Evolutionary conservation across 2,888 invertebrate genomes (phyloP).

Genomic region (Xestia rhomboidea): DNA sequence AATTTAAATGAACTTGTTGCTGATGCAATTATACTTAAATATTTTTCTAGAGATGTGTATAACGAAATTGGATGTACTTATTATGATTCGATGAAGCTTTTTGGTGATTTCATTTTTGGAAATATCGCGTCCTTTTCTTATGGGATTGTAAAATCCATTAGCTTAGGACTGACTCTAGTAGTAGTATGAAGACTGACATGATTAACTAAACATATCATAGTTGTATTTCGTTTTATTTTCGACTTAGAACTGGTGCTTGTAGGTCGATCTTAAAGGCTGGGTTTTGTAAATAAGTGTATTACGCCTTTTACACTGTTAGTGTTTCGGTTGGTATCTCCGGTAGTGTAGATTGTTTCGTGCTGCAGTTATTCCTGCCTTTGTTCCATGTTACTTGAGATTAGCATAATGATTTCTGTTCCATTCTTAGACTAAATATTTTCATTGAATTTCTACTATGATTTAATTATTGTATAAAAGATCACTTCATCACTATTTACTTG

Average conservation of each 20-base stretch:
- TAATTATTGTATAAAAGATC: conserved; percentile 25
- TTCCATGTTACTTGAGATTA: not conserved
- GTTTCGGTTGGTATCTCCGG: conserved; percentile 72
- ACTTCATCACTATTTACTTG: not conserved
- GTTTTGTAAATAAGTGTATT: conserved; percentile 89
- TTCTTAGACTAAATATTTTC: not conserved
- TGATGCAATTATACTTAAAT: conserved; percentile 89
- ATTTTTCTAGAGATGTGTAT: conserved; percentile 91
- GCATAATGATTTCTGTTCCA: not conserved
- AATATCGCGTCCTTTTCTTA: conserved; percentile 90
- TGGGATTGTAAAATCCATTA: conserved; percentile 89
- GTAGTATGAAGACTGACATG: conserved; percentile 90
- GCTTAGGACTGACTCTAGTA: conserved; percentile 89
- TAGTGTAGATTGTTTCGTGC: conserved; percentile 70
- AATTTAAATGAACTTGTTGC: conserved; percentile 89
- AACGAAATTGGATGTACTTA: conserved; percentile 86
- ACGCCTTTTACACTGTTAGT: conserved; percentile 88
- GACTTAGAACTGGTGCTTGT: conserved; percentile 91
- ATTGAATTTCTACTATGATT: not conserved
- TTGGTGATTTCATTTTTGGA: conserved; percentile 86
- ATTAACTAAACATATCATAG: conserved; percentile 89
- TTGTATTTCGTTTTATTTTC: conserved; percentile 88
- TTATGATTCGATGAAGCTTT: conserved; percentile 86
- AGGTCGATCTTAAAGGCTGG: conserved; percentile 90
- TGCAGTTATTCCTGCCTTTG: conserved; percentile 62